These are phyloP conservation scores for Orthonevra nobilis DNA, from an alignment of 2,888 invertebrate genomes.

Conservation along the genomic window DNA sequence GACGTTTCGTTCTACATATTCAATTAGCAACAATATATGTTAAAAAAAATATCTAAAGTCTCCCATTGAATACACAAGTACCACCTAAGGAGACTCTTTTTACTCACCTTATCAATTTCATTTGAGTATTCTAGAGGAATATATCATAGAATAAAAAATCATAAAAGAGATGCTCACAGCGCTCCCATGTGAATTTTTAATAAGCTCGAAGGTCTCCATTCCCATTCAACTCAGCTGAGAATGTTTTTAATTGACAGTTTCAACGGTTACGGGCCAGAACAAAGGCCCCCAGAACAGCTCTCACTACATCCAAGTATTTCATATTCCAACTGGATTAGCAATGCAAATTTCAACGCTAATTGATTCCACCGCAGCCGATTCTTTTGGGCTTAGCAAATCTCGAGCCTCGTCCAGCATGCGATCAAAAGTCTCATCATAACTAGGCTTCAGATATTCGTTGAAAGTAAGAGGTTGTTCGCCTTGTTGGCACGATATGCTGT, in stretches of 20 bases:
- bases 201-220: slow-evolving; percentile 2
- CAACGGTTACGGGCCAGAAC: slow-evolving; percentile 28
- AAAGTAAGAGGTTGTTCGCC: slow-evolving; percentile 65
- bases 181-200: slow-evolving; percentile 35
- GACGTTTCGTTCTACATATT: slow-evolving; percentile 31
- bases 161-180: slow-evolving; percentile 8
- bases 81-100: slow-evolving; percentile 27
- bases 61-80: slow-evolving; percentile 55
- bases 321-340: too few species aligned
- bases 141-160: slow-evolving; percentile 27
- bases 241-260: slow-evolving; percentile 36
- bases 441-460: slow-evolving; percentile 30
- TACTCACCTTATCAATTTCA: slow-evolving; percentile 36
- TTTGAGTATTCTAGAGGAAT: slow-evolving; percentile 17
- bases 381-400: too few species aligned
- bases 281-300: slow-evolving; percentile 4
- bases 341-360: slow-evolving; percentile 29
- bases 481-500: slow-evolving; percentile 41
- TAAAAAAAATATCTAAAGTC: slow-evolving; percentile 10
- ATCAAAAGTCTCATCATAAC: slow-evolving; percentile 38
- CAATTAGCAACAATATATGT: slow-evolving; percentile 15
- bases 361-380: too few species aligned
- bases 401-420: slow-evolving; percentile 37
- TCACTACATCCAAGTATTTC: too few species aligned
- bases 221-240: slow-evolving; percentile 43